These are phyloP conservation scores for Danio tinwini DNA, from an alignment of 2,797 vertebrate genomes.

Conservation along the genomic window DNA sequence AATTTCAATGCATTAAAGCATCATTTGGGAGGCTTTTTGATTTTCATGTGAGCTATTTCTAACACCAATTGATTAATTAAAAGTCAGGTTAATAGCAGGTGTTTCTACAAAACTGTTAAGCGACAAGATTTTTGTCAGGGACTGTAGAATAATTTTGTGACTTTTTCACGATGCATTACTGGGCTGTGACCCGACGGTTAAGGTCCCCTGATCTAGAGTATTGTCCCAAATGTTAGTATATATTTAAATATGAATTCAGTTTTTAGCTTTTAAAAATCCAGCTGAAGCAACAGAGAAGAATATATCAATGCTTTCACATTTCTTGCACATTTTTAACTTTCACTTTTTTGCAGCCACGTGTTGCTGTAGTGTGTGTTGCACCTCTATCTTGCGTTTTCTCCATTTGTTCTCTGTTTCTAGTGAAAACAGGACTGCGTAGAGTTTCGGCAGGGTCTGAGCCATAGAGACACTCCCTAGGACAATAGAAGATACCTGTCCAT, in stretches of 20 bases:
- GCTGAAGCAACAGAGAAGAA: neutral
- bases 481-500: neutral
- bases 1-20: too few species aligned
- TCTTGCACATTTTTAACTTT: neutral
- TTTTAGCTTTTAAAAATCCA: neutral
- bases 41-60: too few species aligned
- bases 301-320: neutral
- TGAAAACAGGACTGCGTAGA: conserved; percentile 26
- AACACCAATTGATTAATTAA: too few species aligned
- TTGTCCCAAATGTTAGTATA: neutral
- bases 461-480: too few species aligned
- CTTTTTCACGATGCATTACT: too few species aligned
- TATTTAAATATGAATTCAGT: neutral
- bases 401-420: conserved; percentile 41
- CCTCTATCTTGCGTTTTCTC: neutral
- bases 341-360: conserved; percentile 18
- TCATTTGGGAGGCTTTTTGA: too few species aligned
- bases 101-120: too few species aligned
- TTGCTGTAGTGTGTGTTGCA: conserved; percentile 14
- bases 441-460: neutral
- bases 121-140: too few species aligned
- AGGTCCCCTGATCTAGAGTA: neutral
- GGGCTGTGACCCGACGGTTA: too few species aligned
- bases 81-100: too few species aligned
- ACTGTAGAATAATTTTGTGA: too few species aligned